Evolutionary conservation across 2,797 vertebrate genomes (phyloP).

Genomic region (Semaprochilodus insignis): DNA sequence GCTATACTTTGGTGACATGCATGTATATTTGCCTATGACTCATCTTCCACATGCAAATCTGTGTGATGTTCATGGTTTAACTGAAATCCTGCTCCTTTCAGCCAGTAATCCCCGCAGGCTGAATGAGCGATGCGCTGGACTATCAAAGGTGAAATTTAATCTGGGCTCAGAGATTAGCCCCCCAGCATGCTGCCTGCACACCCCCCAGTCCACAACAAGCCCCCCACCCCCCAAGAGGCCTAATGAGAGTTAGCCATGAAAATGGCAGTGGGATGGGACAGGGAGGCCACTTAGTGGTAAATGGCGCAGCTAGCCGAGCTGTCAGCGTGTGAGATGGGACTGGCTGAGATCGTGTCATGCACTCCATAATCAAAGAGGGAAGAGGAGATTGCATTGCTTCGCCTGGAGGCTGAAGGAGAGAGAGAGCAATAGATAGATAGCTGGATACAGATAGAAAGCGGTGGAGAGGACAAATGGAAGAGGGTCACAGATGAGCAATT

Average conservation of each 20-base stretch:
- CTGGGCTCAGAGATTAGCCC: constrained; percentile 51
- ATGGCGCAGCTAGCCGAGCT: constrained; percentile 68
- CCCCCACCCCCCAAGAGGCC: constrained; percentile 46
- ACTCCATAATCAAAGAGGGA: constrained; percentile 72
- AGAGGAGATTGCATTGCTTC: constrained; percentile 61
- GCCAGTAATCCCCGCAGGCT: constrained; percentile 52
- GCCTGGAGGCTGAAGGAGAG: constrained; percentile 44
- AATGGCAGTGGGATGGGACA: constrained; percentile 64
- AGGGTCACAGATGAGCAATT: constrained; percentile 21
- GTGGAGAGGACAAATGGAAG: constrained; percentile 25
- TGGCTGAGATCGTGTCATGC: constrained; percentile 63
- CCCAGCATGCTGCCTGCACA: constrained; percentile 38
- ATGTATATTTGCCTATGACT: constrained; percentile 40
- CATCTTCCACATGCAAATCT: constrained; percentile 45
- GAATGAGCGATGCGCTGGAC: constrained; percentile 63
- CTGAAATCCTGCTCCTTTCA: constrained; percentile 60
- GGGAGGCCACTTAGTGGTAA: constrained; percentile 69
- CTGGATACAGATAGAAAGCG: constrained; percentile 22
- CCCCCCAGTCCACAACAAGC: no score
- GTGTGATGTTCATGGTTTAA: constrained; percentile 41
- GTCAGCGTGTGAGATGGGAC: constrained; percentile 70
- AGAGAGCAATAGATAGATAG: constrained; percentile 21
- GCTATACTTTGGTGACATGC: constrained; percentile 16
- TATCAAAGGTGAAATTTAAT: constrained; percentile 75
- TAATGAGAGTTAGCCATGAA: constrained; percentile 72